A percentile compares a stretch with the other conserved stretches of the same genome.
These are phyloP conservation scores for Galeopsomyia nigrocyanea DNA, from an alignment of 2,888 invertebrate species.

Conservation along the genomic window DNA sequence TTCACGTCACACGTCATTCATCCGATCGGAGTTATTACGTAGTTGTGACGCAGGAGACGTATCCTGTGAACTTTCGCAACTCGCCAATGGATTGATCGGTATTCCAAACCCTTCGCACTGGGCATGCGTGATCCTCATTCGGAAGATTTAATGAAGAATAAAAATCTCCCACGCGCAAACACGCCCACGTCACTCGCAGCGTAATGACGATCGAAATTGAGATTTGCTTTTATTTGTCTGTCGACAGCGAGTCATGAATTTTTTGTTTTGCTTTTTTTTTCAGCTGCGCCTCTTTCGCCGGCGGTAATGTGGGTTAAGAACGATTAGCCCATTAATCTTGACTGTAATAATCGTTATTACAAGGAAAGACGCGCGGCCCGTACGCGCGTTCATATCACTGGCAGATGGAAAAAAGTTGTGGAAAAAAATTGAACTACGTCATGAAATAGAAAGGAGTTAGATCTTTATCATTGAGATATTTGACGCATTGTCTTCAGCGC, in stretches of 20 bases:
- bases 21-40: slow-evolving; percentile 6
- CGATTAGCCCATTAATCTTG: slow-evolving; percentile 41
- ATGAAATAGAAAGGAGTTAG: slow-evolving; percentile 10
- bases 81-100: slow-evolving; percentile 25
- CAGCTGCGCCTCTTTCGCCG: not conserved
- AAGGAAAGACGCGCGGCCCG: slow-evolving; percentile 17
- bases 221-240: not conserved
- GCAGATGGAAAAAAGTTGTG: slow-evolving; percentile 11
- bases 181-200: not conserved
- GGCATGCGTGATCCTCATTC: slow-evolving; percentile 33
- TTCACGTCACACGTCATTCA: slow-evolving; percentile 1
- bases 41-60: slow-evolving; percentile 19
- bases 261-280: slow-evolving; percentile 6
- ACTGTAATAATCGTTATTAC: slow-evolving; percentile 26
- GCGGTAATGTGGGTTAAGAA: slow-evolving; percentile 42
- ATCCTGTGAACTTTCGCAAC: slow-evolving; percentile 24
- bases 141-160: too few species aligned
- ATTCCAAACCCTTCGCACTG: slow-evolving; percentile 24
- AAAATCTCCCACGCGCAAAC: slow-evolving; percentile 13
- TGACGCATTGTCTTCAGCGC: slow-evolving; percentile 10
- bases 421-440: slow-evolving; percentile 27
- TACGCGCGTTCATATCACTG: not conserved
- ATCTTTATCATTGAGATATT: slow-evolving; percentile 1
- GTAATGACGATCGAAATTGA: not conserved
- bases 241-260: not conserved